These are phyloP conservation scores for Scylla paramamosain DNA, from an alignment of 1,140 invertebrate genomes.

Conservation along the genomic window DNA sequence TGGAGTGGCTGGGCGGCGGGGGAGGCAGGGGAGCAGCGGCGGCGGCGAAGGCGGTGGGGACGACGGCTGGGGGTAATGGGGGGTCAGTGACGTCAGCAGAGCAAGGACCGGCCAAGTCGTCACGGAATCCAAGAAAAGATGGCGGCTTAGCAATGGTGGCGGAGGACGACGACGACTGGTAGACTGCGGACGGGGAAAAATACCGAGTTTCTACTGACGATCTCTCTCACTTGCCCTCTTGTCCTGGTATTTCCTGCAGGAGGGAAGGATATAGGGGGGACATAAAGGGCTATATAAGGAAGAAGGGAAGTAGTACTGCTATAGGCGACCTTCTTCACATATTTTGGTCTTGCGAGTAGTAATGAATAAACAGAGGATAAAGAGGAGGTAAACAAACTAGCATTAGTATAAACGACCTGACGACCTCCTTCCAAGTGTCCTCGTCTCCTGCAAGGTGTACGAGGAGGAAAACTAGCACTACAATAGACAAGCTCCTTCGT, in stretches of 20 bases:
- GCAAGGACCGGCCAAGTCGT: slow-evolving; percentile 64
- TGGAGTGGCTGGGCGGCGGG: neutral
- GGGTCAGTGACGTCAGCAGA: slow-evolving; percentile 32
- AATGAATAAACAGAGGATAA: too few relatives aligned
- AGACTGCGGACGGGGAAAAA: neutral
- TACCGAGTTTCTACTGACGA: neutral
- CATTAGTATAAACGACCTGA: too few relatives aligned
- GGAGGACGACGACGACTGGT: neutral
- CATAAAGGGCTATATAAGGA: neutral
- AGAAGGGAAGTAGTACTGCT: too few relatives aligned
- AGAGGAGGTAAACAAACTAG: too few relatives aligned
- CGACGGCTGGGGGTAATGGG: neutral
- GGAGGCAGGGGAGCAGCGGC: neutral
- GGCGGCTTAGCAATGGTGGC: slow-evolving; percentile 63
- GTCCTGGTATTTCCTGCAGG: neutral
- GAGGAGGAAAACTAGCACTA: too few relatives aligned
- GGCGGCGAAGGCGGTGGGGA: neutral
- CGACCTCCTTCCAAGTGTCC: too few relatives aligned
- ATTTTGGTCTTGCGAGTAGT: too few relatives aligned
- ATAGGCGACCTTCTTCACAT: too few relatives aligned
- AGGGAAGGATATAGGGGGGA: neutral
- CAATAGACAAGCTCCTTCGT: too few relatives aligned
- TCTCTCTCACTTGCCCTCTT: neutral
- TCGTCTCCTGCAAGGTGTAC: too few relatives aligned
- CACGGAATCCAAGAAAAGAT: slow-evolving; percentile 71